Conservation (phyloP, 2,888 invertebrate species). For the Aphodius sticticus region DNA sequence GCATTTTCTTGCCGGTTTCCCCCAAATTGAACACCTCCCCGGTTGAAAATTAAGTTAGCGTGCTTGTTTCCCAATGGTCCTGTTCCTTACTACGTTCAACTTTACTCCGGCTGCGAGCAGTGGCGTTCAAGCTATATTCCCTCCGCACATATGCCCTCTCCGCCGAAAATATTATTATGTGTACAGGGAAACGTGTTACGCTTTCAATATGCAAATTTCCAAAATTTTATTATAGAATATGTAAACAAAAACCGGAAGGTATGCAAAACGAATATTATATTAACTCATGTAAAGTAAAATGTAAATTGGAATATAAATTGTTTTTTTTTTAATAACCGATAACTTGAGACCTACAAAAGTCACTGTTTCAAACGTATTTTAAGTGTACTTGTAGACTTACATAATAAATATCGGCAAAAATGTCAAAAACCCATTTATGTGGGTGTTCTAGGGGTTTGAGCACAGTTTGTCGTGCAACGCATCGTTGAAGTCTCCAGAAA, state of each 20-base stretch:
- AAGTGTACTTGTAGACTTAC: too few relatives aligned
- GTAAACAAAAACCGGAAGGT: background rate
- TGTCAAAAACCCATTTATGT: too few relatives aligned
- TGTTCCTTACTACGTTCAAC: background rate
- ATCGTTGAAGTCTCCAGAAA: too few relatives aligned
- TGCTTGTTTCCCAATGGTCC: background rate
- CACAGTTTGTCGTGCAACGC: too few relatives aligned
- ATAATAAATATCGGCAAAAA: too few relatives aligned
- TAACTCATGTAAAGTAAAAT: too few relatives aligned
- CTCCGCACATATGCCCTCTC: background rate
- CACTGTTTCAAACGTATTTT: too few relatives aligned
- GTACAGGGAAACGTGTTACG: background rate
- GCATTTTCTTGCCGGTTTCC: background rate
- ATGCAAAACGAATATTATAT: too few relatives aligned
- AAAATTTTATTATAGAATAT: background rate
- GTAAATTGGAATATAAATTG: too few relatives aligned
- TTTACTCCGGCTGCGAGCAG: background rate
- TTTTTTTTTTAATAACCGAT: too few relatives aligned
- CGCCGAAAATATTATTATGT: background rate
- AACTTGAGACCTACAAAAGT: too few relatives aligned
- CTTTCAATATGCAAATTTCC: background rate
- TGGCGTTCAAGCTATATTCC: background rate
- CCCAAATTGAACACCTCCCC: slow-evolving; percentile 4
- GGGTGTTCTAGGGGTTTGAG: too few relatives aligned
- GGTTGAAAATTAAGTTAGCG: background rate